Percentiles rank a stretch among this genome's conserved stretches.
phyloP scores from a whole-genome alignment of 2,797 vertebrate species.

The Platyrinchus mystaceus region DNA sequence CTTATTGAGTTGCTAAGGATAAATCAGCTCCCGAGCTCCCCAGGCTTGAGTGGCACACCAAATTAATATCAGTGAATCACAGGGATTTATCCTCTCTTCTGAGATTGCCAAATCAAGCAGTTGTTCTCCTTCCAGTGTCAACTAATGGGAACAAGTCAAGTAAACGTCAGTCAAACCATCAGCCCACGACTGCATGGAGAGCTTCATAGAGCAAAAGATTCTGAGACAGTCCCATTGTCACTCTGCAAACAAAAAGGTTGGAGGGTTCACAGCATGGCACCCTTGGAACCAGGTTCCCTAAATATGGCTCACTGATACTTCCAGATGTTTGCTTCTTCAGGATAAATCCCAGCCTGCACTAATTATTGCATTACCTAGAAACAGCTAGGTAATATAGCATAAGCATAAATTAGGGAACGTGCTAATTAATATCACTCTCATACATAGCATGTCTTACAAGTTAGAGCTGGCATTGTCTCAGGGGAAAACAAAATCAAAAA shows the following conservation, averaged over 20 bases:
- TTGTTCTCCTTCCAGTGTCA: neutral
- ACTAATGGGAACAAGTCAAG: neutral
- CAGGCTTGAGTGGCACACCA: neutral
- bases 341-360: neutral
- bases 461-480: neutral
- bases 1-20: slow-evolving; percentile 38
- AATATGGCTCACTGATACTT: neutral
- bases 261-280: neutral
- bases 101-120: slow-evolving; percentile 20
- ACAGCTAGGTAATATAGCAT: neutral
- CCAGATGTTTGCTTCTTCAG: neutral
- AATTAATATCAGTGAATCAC: slow-evolving; percentile 25
- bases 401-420: neutral
- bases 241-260: fast-evolving
- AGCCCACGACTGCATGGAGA: neutral
- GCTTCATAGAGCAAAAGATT: neutral
- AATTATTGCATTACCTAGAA: neutral
- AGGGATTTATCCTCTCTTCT: slow-evolving; percentile 29
- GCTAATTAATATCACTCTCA: neutral
- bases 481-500: neutral
- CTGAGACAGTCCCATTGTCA: neutral
- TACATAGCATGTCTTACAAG: neutral
- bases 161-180: neutral
- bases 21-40: slow-evolving; percentile 10
- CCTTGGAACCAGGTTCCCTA: neutral